A percentile compares a stretch with the other conserved stretches of the same genome.
Evolutionary conservation across 2,888 invertebrate genomes (phyloP).

Genomic region (Plebejus melissa): DNA sequence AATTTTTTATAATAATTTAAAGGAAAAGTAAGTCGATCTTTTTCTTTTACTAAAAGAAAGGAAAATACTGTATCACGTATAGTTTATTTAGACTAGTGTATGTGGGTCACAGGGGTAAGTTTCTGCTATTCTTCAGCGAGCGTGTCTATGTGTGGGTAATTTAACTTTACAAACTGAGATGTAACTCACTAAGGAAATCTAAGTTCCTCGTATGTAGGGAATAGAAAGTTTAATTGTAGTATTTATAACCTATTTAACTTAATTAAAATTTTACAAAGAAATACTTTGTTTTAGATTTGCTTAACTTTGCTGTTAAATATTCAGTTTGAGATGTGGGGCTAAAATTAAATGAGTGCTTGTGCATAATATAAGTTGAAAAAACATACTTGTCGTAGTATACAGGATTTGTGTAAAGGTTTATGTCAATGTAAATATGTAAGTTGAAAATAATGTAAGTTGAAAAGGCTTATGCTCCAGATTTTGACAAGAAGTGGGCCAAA

Average conservation of each 20-base stretch:
- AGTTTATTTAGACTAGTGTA: conserved; percentile 15
- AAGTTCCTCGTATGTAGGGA: background rate
- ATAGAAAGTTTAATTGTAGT: background rate
- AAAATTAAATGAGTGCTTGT: background rate
- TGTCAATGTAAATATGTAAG: background rate
- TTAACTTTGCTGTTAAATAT: too few species aligned
- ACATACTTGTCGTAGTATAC: too few species aligned
- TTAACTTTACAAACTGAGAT: conserved; percentile 1
- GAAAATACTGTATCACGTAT: background rate
- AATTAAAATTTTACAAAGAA: background rate
- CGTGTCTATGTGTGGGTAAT: background rate
- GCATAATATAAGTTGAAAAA: too few species aligned
- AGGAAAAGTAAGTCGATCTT: too few species aligned
- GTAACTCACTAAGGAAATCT: background rate
- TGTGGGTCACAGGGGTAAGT: conserved; percentile 7
- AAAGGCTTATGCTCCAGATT: conserved; percentile 1
- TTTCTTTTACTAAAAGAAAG: background rate
- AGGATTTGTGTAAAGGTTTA: background rate
- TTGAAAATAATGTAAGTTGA: too few species aligned
- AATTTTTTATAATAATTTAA: background rate
- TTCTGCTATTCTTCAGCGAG: background rate
- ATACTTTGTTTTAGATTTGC: background rate
- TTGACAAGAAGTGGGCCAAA: conserved; percentile 1
- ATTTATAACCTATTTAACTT: background rate
- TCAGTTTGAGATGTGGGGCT: background rate